Evolutionary conservation across 2,888 invertebrate species (phyloP).

Genomic region (Crocallis elinguaria): DNA sequence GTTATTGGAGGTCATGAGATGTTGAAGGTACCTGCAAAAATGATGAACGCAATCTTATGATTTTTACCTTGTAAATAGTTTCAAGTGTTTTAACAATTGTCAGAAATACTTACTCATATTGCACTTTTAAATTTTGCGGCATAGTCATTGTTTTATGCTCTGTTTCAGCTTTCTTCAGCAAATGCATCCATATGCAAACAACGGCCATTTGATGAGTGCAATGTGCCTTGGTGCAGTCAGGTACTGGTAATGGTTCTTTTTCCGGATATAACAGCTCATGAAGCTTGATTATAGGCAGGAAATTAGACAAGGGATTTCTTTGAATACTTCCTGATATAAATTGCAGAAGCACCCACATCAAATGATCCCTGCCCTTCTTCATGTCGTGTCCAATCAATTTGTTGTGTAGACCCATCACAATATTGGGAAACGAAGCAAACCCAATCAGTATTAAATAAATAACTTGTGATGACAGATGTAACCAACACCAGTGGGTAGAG

Average conservation of each 20-base stretch:
- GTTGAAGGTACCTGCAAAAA: conserved; percentile 91
- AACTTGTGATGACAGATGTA: conserved; percentile 96
- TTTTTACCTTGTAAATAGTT: too few species aligned
- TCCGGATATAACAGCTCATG: conserved; percentile 97
- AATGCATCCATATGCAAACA: conserved; percentile 98
- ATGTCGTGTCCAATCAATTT: conserved; percentile 92
- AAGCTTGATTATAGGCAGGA: conserved; percentile 94
- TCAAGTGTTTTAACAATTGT: neutral
- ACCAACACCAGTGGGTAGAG: conserved; percentile 93
- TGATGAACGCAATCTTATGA: too few species aligned
- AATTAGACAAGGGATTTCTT: conserved; percentile 94
- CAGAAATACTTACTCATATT: conserved; percentile 89
- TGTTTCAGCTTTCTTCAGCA: conserved; percentile 95
- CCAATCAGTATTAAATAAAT: conserved; percentile 98
- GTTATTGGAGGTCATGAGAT: conserved; percentile 90
- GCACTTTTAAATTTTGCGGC: conserved; percentile 92
- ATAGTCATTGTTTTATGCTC: conserved; percentile 93
- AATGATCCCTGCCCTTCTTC: conserved; percentile 95
- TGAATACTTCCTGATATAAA: conserved; percentile 98
- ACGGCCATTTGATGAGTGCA: conserved; percentile 97
- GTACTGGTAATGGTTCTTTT: conserved; percentile 94
- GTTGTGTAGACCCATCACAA: conserved; percentile 94
- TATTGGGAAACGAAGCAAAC: conserved; percentile 96
- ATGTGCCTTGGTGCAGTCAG: conserved; percentile 93
- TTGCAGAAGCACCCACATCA: conserved; percentile 99